phyloP scores from a whole-genome alignment of 2,113 vertebrate species.

The Salminus brasiliensis region DNA sequence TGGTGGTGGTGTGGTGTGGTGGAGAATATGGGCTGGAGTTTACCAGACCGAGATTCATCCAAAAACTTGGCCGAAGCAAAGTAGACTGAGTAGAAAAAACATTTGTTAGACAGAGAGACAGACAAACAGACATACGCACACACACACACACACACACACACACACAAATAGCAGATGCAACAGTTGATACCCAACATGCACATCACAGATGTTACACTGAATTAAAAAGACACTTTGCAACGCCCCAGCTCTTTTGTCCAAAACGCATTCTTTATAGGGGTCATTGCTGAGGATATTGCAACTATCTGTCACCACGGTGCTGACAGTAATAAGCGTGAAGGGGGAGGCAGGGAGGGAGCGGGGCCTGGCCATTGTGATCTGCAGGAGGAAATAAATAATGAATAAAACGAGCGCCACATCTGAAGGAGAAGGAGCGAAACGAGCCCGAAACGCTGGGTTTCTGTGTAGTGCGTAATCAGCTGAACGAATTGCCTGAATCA shows the following conservation, averaged over 20 bases:
- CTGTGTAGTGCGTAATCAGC: conserved; percentile 74
- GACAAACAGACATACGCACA: conserved; percentile 37
- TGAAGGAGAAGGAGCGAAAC: conserved; percentile 9
- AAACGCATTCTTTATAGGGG: conserved; percentile 19
- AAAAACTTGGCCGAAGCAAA: conserved; percentile 69
- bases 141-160: conserved; percentile 18
- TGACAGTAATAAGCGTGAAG: conserved; percentile 42
- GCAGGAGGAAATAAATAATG: conserved; percentile 43
- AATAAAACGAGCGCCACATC: conserved; percentile 34
- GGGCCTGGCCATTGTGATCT: conserved; percentile 27
- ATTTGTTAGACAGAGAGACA: conserved; percentile 71
- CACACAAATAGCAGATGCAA: conserved; percentile 40
- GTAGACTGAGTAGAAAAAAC: conserved; percentile 74
- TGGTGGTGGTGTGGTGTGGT: too few species aligned
- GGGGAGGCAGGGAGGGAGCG: conserved; percentile 9
- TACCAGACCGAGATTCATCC: conserved; percentile 78
- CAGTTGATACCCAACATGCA: conserved; percentile 27
- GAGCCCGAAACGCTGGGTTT: conserved; percentile 58
- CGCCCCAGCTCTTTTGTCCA: conserved; percentile 48
- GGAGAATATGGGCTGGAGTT: conserved; percentile 68
- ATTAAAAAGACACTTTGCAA: conserved; percentile 45
- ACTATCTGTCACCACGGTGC: conserved; percentile 37
- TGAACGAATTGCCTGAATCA: conserved; percentile 81
- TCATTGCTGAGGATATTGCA: conserved; percentile 49
- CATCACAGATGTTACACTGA: conserved; percentile 39